phyloP scores from a whole-genome alignment of 2,113 vertebrate genomes.

The Chroicocephalus ridibundus region DNA sequence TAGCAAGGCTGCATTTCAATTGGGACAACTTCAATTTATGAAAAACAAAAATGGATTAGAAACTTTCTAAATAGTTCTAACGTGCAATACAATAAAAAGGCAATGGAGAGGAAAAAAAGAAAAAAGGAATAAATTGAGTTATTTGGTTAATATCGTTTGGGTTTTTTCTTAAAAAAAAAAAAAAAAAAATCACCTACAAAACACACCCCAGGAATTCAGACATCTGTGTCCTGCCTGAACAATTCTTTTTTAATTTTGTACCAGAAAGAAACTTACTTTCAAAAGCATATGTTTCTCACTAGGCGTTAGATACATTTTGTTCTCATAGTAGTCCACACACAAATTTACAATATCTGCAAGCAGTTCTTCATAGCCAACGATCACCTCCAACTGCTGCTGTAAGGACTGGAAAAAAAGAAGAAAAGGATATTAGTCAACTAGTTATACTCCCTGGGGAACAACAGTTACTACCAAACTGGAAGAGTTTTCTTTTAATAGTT shows the following conservation, averaged over 20 bases:
- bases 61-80: neutral
- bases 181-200: neutral
- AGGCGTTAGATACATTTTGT: conserved; percentile 97
- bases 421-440: neutral
- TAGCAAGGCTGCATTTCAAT: neutral
- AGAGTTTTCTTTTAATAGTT: neutral
- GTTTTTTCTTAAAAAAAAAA: neutral
- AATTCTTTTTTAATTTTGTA: neutral
- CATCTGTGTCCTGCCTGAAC: neutral
- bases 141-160: neutral
- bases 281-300: conserved; percentile 97
- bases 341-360: conserved; percentile 98
- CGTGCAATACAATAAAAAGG: neutral
- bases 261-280: conserved; percentile 78
- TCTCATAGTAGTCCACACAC: conserved; percentile 95
- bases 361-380: conserved; percentile 93
- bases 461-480: neutral
- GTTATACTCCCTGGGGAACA: neutral
- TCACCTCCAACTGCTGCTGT: conserved; percentile 97
- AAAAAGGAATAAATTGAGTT: neutral
- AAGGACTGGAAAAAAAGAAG: conserved; percentile 78
- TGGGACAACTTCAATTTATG: neutral
- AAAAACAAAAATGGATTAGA: neutral
- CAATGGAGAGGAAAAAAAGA: neutral
- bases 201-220: neutral